Percentiles rank a stretch among this genome's conserved stretches.
These are phyloP conservation scores for Junco hyemalis DNA, from an alignment of 2,113 vertebrate species.

Conservation along the genomic window DNA sequence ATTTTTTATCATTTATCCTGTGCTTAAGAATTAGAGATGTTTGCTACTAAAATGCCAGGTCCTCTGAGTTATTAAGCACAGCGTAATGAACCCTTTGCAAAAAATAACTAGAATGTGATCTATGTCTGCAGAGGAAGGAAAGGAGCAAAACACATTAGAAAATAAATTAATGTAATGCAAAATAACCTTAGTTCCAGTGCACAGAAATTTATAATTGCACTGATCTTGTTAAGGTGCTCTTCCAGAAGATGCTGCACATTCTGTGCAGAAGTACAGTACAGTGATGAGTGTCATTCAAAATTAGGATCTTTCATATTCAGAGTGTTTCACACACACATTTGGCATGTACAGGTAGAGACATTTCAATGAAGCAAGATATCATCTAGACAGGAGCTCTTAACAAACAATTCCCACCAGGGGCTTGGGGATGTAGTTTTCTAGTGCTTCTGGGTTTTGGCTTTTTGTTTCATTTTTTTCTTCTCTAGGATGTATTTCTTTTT, in stretches of 20 bases:
- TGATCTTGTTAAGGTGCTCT: constrained; percentile 29
- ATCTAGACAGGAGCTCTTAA: neutral
- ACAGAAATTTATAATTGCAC: constrained; percentile 41
- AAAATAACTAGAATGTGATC: constrained; percentile 62
- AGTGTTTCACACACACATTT: neutral
- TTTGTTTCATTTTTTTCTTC: too few relatives aligned
- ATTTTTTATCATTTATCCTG: neutral
- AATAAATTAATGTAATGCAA: constrained; percentile 49
- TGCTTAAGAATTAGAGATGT: constrained; percentile 23
- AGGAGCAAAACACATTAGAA: constrained; percentile 50
- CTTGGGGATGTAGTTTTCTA: neutral
- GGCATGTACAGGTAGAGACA: neutral
- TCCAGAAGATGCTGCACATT: neutral
- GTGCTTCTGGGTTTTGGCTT: neutral
- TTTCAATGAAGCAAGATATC: neutral
- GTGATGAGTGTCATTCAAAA: neutral
- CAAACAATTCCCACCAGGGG: neutral
- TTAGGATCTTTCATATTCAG: neutral
- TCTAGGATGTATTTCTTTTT: neutral
- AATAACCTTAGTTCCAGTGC: constrained; percentile 34
- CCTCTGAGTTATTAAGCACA: constrained; percentile 49
- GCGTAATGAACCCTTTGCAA: constrained; percentile 53
- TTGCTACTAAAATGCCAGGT: constrained; percentile 26
- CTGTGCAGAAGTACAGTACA: neutral
- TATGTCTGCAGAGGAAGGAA: constrained; percentile 49